Evolutionary conservation across 2,888 invertebrate genomes (phyloP).

Genomic region (Venusia cambrica): DNA sequence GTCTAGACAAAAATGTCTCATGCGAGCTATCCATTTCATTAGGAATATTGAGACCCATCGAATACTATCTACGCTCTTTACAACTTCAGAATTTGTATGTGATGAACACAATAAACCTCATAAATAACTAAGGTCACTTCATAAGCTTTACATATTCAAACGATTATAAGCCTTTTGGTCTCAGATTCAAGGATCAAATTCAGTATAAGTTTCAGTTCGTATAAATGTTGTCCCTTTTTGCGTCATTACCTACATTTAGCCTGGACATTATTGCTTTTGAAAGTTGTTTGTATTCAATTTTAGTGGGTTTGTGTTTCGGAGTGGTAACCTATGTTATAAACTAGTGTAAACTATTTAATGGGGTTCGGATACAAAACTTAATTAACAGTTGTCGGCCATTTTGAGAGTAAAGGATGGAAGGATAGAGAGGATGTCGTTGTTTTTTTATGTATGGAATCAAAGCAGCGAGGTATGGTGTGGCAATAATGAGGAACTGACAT

Average conservation of each 20-base stretch:
- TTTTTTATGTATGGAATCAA: too few species aligned
- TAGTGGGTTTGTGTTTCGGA: slow-evolving; percentile 16
- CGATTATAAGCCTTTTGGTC: slow-evolving; percentile 1
- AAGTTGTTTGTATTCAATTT: slow-evolving; percentile 28
- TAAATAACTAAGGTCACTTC: background rate
- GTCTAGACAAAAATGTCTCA: too few species aligned
- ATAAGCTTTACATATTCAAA: background rate
- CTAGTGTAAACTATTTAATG: slow-evolving; percentile 16
- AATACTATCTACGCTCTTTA: too few species aligned
- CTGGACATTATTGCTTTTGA: slow-evolving; percentile 20
- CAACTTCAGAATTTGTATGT: slow-evolving; percentile 7
- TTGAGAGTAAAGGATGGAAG: too few species aligned
- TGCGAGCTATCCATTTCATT: too few species aligned
- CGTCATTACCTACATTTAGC: slow-evolving; percentile 22
- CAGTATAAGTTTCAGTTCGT: background rate
- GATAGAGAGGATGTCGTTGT: too few species aligned
- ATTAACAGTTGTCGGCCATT: too few species aligned
- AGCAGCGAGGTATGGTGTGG: too few species aligned
- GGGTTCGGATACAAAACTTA: slow-evolving; percentile 7
- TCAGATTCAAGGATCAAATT: slow-evolving; percentile 4
- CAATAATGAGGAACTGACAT: too few species aligned
- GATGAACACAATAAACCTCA: slow-evolving; percentile 3
- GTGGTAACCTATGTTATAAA: slow-evolving; percentile 19
- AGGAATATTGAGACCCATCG: too few species aligned
- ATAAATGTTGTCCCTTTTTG: slow-evolving; percentile 21